Conservation (phyloP, 2,113 vertebrate genomes). For the Heterotilapia buettikoferi region DNA sequence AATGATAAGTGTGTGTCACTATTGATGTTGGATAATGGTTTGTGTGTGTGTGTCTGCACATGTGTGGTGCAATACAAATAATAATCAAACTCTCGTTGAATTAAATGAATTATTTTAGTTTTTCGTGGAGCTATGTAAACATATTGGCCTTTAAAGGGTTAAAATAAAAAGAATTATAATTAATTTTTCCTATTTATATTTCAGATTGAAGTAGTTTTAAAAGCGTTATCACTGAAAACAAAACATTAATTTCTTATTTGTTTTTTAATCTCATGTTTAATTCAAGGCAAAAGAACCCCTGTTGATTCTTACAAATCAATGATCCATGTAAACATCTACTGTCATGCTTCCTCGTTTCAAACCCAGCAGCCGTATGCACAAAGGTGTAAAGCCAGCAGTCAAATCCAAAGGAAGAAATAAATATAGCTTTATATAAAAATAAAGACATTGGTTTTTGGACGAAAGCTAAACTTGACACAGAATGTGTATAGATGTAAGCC, state of each 20-base stretch:
- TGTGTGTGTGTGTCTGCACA: neutral
- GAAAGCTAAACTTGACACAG: neutral
- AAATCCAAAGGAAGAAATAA: neutral
- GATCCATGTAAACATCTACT: neutral
- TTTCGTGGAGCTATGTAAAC: neutral
- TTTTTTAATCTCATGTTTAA: neutral
- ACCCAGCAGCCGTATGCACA: neutral
- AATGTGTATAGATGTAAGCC: neutral
- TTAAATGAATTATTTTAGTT: neutral
- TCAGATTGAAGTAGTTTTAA: neutral
- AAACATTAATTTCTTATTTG: neutral
- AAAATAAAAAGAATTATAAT: neutral
- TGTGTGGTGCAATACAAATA: neutral
- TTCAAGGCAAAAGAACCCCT: neutral
- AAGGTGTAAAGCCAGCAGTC: neutral
- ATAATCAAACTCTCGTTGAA: neutral
- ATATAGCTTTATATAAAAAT: neutral
- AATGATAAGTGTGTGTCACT: neutral
- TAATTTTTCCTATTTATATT: neutral
- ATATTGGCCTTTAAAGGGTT: neutral
- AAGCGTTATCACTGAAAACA: neutral
- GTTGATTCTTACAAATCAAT: conserved; percentile 17
- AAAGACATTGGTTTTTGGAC: neutral
- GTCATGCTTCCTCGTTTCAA: neutral
- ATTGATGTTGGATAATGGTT: neutral